Evolutionary conservation across 1,140 invertebrate genomes (phyloP), one percentile per base, ranked within the genome.

Genomic region (Drosophila subpulchrella): DNA sequence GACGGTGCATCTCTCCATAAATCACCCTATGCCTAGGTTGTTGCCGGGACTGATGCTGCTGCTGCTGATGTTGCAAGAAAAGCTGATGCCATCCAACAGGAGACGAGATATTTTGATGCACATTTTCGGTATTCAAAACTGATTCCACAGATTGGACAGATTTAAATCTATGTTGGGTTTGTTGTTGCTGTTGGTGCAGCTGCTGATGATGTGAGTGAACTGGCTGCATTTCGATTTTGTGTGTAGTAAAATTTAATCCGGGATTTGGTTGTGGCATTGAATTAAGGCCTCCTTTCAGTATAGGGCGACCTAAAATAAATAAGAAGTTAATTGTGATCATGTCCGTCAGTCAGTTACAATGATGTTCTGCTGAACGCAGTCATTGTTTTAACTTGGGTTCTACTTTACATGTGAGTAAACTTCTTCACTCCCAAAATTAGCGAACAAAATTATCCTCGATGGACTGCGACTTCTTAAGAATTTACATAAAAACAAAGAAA

Each of bases 101-200:
- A 53, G 67, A 71, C 24, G 41, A n/a, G n/a, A 67, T 47, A 70
- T 75, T 77, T 42, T 75, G 71, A 44, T 66, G 62, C 15, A 72
- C 27, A 56, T 38, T 62, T 17, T 80, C 75, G 20, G 46, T 91
- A 92, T 54, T 93, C 56, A 80, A 77, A 41, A 91, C 74, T 39
- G 93, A 92, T 20, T 93, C 93, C 4, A 92, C 86, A 57, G 92
- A 82, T 55, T 93, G 92, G 13, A 86, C 81, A 0, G 75, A 54
- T 27, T 78, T 85, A 5, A 70, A 54, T 17, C 75, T 57, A 66
- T 36, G 27, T 36, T 67, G 66, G 17, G 27, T 27, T 27, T 27
- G 27, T 27, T 27, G 27, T 27, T 27, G 27, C 27, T 54, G 41
- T 4, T 55, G 60, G 3, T 57, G 62, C 1, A 42, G 27, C 36